A percentile compares a stretch with the other conserved stretches of the same genome.
Evolutionary conservation across 2,888 invertebrate species (phyloP).

Genomic region (Gandaritis pyraliata): DNA sequence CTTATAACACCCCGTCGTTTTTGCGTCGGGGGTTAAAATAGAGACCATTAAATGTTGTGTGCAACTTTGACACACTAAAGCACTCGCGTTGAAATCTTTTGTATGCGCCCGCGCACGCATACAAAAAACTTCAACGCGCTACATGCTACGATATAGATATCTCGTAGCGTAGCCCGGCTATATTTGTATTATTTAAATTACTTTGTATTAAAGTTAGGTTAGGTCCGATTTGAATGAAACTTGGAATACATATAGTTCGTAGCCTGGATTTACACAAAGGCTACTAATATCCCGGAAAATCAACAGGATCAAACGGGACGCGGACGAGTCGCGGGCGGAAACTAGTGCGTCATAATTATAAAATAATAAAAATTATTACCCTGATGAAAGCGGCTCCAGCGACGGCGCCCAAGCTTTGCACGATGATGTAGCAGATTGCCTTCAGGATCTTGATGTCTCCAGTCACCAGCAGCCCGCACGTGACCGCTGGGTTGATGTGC

Average conservation of each 20-base stretch:
- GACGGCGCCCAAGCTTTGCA: constrained; percentile 92
- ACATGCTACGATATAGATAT: background rate
- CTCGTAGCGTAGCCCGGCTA: background rate
- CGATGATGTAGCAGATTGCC: constrained; percentile 90
- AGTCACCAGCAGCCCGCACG: constrained; percentile 90
- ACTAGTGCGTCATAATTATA: too few relatives aligned
- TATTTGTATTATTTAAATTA: background rate
- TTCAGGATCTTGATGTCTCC: constrained; percentile 93
- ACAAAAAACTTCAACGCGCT: constrained; percentile 15
- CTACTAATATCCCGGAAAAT: too few relatives aligned
- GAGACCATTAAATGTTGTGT: background rate
- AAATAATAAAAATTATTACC: too few relatives aligned
- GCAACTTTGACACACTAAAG: background rate
- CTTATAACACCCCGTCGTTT: too few relatives aligned
- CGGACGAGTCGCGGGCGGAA: too few relatives aligned
- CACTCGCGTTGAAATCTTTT: background rate
- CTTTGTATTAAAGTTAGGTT: too few relatives aligned
- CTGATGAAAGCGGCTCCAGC: constrained; percentile 91
- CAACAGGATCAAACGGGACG: too few relatives aligned
- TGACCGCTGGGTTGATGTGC: constrained; percentile 97
- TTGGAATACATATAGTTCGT: too few relatives aligned
- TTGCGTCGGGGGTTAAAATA: too few relatives aligned
- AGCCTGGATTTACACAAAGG: too few relatives aligned
- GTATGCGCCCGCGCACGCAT: background rate
- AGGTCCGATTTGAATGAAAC: too few relatives aligned